A percentile compares a stretch with the other conserved stretches of the same genome.
Evolutionary conservation across 2,797 vertebrate species (phyloP).

Genomic region (Chaenodraco wilsoni): DNA sequence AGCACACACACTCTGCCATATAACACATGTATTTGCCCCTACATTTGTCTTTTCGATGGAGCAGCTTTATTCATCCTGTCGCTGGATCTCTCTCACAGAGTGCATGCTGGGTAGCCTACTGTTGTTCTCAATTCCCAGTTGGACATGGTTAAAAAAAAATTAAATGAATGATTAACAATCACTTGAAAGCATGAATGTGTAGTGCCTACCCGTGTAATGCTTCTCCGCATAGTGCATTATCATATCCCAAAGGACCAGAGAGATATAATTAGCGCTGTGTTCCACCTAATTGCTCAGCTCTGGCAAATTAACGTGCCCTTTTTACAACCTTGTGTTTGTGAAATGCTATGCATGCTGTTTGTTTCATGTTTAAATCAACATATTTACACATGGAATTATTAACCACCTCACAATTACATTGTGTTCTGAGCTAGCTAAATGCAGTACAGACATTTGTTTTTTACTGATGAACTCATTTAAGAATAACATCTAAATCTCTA

Average conservation of each 20-base stretch:
- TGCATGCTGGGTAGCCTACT: constrained; percentile 21
- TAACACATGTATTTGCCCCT: background rate
- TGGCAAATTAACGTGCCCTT: constrained; percentile 78
- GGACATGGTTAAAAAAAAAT: constrained; percentile 53
- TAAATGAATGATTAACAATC: constrained; percentile 77
- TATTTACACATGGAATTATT: constrained; percentile 80
- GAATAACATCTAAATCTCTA: constrained; percentile 23
- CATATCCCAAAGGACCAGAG: constrained; percentile 73
- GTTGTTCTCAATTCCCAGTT: constrained; percentile 57
- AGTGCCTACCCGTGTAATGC: constrained; percentile 54
- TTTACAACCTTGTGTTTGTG: constrained; percentile 77
- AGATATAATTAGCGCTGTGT: constrained; percentile 78
- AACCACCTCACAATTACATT: constrained; percentile 70
- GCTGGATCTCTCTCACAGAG: constrained; percentile 23
- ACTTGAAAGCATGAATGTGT: constrained; percentile 71
- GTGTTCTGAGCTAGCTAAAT: constrained; percentile 23
- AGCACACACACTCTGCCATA: background rate
- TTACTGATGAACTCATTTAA: constrained; percentile 25
- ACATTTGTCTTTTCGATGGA: constrained; percentile 27
- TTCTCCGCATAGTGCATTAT: constrained; percentile 64
- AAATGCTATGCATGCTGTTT: constrained; percentile 73
- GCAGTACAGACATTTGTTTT: background rate
- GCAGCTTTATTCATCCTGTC: constrained; percentile 20
- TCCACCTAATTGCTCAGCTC: constrained; percentile 83
- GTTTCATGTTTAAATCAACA: constrained; percentile 77